Evolutionary conservation across 2,113 vertebrate genomes (phyloP), one percentile per base, ranked within the genome.

Genomic region (Labeo rohita): DNA sequence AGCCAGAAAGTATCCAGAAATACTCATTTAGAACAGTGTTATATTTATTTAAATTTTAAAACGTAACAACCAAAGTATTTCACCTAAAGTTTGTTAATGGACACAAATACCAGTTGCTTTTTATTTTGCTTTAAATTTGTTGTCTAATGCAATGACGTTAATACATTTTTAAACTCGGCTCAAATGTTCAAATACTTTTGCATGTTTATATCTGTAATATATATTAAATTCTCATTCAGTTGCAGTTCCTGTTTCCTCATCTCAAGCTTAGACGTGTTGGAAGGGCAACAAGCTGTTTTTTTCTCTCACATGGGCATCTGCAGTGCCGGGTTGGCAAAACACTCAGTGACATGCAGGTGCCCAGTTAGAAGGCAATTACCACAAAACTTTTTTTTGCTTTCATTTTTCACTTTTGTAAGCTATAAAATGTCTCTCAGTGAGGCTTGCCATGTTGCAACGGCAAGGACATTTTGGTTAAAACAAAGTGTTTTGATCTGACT

Each of bases 341-440:
- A 87, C 90, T 90, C 52, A 47, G 56, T 70, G 89, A 84, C 90
- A 91, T 94, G 93, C 93, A 93, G 89, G 89, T 89, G 89, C 83
- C 84, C 82, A 45, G 89, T 90, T 89, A 86, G 91, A 90, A 93
- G 90, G 90, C 84, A 91, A 91, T 87, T 21, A 83, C 43, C 83
- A 87, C 89, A 84, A 52, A 65, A 79, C 6, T 21, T 59, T 59
- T 23, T 43, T 43, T 54, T 36, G 8, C 77, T 65, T 80, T 80
- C 12, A 45, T 9, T 11, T 56, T 73, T 3, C 49, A 28, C 63
- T 23, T 61, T 59, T 43, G 56, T 85, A 85, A 85, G 84, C 80
- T 81, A 84, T 84, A 80, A 87, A 68, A 80, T 80, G 77, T 79
- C 15, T 61, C 74, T 82, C 81, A 84, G 86, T 75, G 87, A 87